phyloP scores from a whole-genome alignment of 2,797 vertebrate genomes.

The Semaprochilodus insignis region DNA sequence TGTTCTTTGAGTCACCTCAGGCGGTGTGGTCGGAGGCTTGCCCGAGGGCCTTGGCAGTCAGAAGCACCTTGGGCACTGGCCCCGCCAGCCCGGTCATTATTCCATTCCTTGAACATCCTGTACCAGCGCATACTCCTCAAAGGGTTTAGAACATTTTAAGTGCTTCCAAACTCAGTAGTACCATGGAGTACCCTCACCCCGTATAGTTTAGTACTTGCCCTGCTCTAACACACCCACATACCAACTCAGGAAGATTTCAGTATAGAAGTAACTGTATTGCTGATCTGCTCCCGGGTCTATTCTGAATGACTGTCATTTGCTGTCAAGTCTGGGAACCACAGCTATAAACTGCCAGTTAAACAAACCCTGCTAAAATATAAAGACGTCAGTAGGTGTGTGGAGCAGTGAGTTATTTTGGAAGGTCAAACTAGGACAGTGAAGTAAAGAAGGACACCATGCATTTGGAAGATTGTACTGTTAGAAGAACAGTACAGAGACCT shows the following conservation, averaged over 20 bases:
- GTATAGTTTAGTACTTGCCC: not conserved
- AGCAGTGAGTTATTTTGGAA: not conserved
- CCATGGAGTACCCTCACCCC: not conserved
- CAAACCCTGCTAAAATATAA: not conserved
- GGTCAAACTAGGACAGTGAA: conserved; percentile 2
- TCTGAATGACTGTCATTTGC: not conserved
- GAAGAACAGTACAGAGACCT: not conserved
- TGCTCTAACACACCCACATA: not conserved
- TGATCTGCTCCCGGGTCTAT: not conserved
- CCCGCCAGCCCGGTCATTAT: too few species aligned
- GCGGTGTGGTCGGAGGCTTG: too few species aligned
- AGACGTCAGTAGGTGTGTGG: not conserved
- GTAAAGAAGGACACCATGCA: not conserved
- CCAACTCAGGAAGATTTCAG: not conserved
- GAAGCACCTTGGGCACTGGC: too few species aligned
- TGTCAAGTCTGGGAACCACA: not conserved
- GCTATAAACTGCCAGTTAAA: not conserved
- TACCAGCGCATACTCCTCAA: not conserved
- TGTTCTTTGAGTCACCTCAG: too few species aligned
- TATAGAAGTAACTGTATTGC: too few species aligned
- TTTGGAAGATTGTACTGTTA: conserved; percentile 13
- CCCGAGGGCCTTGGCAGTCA: too few species aligned
- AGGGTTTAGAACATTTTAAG: too few species aligned
- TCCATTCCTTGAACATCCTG: not conserved
- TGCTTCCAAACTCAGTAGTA: too few species aligned